Base-by-base conservation (phyloP, 2,888 invertebrate species). In the Pyrrhia umbra region DNA sequence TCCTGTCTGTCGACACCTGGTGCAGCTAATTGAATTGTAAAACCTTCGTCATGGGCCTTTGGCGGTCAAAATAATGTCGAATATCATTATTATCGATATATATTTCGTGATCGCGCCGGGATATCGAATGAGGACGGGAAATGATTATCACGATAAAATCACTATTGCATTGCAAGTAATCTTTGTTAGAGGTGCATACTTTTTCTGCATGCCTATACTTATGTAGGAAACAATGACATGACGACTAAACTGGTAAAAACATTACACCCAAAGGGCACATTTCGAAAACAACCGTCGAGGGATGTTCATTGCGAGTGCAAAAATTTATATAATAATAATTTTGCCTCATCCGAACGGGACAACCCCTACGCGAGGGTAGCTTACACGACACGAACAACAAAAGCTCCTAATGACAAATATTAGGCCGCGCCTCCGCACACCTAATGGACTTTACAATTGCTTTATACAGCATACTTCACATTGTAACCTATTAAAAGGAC, bases 21-120 rank as follows among this genome's bases (percentile, higher is more conserved):
- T 89, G 85, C 79, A 83, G 78, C 90, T 93, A 94, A 94, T 94
- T 94, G 93, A 94, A 94, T 93, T 94, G 94, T 94, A 92, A 92
- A 93, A 92, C 93, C 91, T 90, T 90, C 89, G 88, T 88, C 89
- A 88, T 89, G 91, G 89, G 89, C 92, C 91, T 92, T 91, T 90
- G 90, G 90, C 92, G 91, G 93, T 90, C 90, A 89, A 88, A 90
- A 86, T 85, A 88, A 89, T 89, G 90, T 91, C 77, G 86, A 90
- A 89, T 90, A 88, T 86, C 88, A 93, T 92, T 89, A 91, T 92
- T 91, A 92, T 91, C 90, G 88, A 88, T 88, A 88, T 85, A 89
- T 88, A 87, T 86, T 90, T 88, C 79, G 80, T 87, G 88, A 90
- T 89, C 88, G 86, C 86, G 82, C 86, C 83, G 82, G 85, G 86